A percentile compares a stretch with the other conserved stretches of the same genome.
phyloP scores from a whole-genome alignment of 2,113 vertebrate species.

The Atlantisia rogersi region DNA sequence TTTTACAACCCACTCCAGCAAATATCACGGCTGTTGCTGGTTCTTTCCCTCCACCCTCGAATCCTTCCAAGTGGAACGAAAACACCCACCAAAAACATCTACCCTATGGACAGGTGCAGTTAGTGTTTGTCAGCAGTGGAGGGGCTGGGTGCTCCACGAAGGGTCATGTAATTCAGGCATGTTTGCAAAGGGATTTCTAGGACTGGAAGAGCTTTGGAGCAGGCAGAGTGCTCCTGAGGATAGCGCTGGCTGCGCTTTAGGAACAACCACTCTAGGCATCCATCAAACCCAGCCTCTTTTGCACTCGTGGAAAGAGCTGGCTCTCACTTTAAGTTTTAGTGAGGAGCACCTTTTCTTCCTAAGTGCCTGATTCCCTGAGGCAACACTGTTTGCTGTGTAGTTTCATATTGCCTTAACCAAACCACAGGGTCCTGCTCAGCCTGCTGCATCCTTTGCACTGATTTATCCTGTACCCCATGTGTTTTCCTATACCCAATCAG shows the following conservation, averaged over 20 bases:
- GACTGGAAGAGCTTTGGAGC: background rate
- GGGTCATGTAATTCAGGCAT: background rate
- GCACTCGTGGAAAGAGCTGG: background rate
- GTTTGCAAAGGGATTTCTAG: background rate
- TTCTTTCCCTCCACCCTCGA: background rate
- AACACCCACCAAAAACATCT: background rate
- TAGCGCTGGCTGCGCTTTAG: background rate
- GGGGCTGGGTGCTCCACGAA: background rate
- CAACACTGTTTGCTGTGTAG: background rate
- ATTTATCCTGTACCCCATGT: background rate
- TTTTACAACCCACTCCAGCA: background rate
- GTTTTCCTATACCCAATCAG: background rate
- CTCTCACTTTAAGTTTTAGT: background rate
- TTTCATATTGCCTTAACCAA: background rate
- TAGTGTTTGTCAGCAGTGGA: background rate
- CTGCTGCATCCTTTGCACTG: background rate
- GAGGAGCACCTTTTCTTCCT: background rate
- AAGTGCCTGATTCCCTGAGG: background rate
- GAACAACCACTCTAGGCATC: background rate
- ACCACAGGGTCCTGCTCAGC: background rate
- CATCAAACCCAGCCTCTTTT: background rate
- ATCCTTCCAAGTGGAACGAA: background rate
- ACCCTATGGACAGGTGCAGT: background rate
- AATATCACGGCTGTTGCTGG: fast-evolving
- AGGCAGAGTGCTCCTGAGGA: background rate